Evolutionary conservation across 2,888 invertebrate genomes (phyloP), one percentile per base, ranked within the genome.

Genomic region (Drosophila kokeensis): DNA sequence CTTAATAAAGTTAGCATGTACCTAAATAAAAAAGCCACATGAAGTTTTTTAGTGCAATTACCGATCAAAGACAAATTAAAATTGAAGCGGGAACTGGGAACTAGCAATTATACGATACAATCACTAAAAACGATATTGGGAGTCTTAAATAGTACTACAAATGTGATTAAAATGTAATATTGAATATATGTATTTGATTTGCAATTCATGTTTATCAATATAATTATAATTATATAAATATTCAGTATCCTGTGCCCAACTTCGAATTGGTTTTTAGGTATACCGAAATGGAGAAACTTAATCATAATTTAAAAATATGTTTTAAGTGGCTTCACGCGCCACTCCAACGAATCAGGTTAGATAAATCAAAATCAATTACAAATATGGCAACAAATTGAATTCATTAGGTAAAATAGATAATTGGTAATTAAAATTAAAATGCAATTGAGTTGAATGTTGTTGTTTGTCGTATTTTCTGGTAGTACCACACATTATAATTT

Each of bases 1-100:
- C 76, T 64, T 79, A 75, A 80, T 75, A 80, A 79, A 71, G 58
- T 69, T 85, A 69, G 82, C 45, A 65, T 68, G 73, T 79, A 79
- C 73, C 82, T 81, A 29, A 65, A 73, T 45, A 34, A 45, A 11
- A 10, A 48, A 21, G n/a, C 15, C 6, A 13, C 15, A 11, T 11
- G 8, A 58, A n/a, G 4, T 7, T 2, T 13, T 45, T 21, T 45
- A 7, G 45, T 21, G 15, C 21, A 45, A 15, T 45, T 21, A 15
- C 15, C 13, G 8, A 45, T 45, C 1, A 45, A 45, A 45, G 4
- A 24, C 4, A 24, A 45, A 45, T 45, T 15, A 7, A 24, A 45
- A 24, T 21, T 45, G 15, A 24, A 15, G 15, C 7, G 13, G 45
- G 15, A 24, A 21, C 15, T 15, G 45, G 4, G 36, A 30, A 30